phyloP scores from a whole-genome alignment of 2,113 vertebrate genomes.

The Orthochromis indermauri region DNA sequence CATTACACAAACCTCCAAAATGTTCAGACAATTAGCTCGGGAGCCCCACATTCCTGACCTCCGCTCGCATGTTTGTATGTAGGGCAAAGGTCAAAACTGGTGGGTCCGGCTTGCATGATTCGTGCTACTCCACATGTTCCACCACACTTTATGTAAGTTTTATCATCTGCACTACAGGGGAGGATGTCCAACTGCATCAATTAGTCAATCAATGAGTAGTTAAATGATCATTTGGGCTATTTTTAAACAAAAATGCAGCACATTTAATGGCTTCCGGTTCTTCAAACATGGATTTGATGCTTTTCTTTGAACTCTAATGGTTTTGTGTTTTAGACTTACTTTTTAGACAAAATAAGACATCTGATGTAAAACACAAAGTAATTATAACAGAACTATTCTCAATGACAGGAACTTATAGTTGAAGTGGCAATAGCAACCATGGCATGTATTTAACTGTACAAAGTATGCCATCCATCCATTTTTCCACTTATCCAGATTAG shows the following conservation, averaged over 20 bases:
- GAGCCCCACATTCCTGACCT: slow-evolving; percentile 54
- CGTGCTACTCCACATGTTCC: neutral
- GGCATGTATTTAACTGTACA: neutral
- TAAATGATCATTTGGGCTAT: neutral
- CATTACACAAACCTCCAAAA: slow-evolving; percentile 14
- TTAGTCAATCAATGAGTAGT: neutral
- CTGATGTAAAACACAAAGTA: neutral
- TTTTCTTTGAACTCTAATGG: neutral
- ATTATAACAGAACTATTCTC: neutral
- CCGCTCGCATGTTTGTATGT: neutral
- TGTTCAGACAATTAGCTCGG: slow-evolving; percentile 39
- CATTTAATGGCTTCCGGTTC: neutral
- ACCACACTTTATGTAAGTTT: neutral
- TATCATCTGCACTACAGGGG: neutral
- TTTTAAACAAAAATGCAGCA: neutral
- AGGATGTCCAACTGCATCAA: neutral
- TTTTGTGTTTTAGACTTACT: neutral
- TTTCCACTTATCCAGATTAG: neutral
- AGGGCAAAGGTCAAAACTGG: slow-evolving; percentile 42
- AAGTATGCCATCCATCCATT: neutral
- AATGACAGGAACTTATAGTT: neutral
- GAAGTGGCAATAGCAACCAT: neutral
- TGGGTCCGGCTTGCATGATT: neutral
- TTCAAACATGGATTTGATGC: neutral
- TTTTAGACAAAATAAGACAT: neutral